Base-by-base conservation (phyloP, 2,797 vertebrate genomes). In the Phoebastria nigripes region DNA sequence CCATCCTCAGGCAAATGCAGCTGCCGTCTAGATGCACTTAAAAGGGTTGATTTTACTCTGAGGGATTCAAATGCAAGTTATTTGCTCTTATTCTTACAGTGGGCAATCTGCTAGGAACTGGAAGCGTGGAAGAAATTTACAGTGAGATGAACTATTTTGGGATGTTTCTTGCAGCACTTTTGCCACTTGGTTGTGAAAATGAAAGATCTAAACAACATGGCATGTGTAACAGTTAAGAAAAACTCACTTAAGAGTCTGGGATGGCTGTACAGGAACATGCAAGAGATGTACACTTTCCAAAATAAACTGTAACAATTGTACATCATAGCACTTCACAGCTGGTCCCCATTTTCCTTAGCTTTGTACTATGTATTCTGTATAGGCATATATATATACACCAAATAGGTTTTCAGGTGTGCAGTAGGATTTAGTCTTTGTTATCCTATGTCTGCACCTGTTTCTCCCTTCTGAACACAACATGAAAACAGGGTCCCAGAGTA, bases 381-480 rank as follows among this genome's bases (percentile, higher is more conserved):
- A 44, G 24, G 28, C 9, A 47, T 1, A 71, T 2, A 49, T 3
- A 21, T 14, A n/a, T 12, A 52, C 17, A 52, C 17, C 15, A 37
- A 54, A 69, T 0, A 35, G 41, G 29, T n/a, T 46, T 88, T 71
- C 58, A 56, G 47, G 33, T 28, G 0, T 18, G 17, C 51, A 87
- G 58, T 2, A 79, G 22, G 41, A 58, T 69, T 65, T 58, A 54
- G 19, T 31, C 29, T 41, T 55, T 49, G 24, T 55, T 73, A 87
- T 24, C 20, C 31, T 42, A 19, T 3, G 15, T 6, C 35, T 56
- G 25, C 5, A 83, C 6, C 3, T 0, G 0, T 66, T 55, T 78
- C 19, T 83, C 20, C 56, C 26, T 82, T 79, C 76, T 28, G 66
- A 78, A 86, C 89, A 66, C 35, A 52, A 54, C 11, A 49, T 7